Conservation (phyloP, 2,888 invertebrate genomes). For the Oxycera nigricornis region DNA sequence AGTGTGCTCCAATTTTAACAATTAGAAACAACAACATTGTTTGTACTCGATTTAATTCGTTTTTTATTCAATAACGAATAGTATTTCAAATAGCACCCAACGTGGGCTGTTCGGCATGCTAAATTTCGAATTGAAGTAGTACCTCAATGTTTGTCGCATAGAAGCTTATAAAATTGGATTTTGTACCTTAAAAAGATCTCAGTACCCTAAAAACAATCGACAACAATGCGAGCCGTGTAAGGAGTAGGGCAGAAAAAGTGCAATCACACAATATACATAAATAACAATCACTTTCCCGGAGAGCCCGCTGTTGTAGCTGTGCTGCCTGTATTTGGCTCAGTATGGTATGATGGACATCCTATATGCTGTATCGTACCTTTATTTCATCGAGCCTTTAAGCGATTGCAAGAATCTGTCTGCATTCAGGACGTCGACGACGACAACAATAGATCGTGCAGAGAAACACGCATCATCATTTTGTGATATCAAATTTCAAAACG, state of each 20-base stretch:
- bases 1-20: too few relatives aligned
- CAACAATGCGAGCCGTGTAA: neutral
- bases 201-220: too few relatives aligned
- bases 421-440: conserved; percentile 35
- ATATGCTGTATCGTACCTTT: neutral
- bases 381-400: conserved; percentile 1
- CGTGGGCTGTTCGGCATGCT: too few relatives aligned
- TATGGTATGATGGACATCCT: neutral
- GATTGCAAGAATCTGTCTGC: conserved; percentile 26
- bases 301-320: neutral
- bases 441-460: conserved; percentile 38
- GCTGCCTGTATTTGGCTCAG: neutral
- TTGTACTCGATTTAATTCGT: too few relatives aligned
- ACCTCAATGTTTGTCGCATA: too few relatives aligned
- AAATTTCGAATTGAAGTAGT: too few relatives aligned
- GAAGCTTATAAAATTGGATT: too few relatives aligned
- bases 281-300: neutral
- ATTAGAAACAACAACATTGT: too few relatives aligned
- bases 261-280: conserved; percentile 17
- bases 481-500: conserved; percentile 40
- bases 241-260: conserved; percentile 30
- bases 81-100: too few relatives aligned
- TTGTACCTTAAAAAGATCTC: too few relatives aligned
- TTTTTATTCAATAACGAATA: too few relatives aligned
- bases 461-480: conserved; percentile 36